Conservation (phyloP, 2,888 invertebrate species). For the Calliopum simillimum region DNA sequence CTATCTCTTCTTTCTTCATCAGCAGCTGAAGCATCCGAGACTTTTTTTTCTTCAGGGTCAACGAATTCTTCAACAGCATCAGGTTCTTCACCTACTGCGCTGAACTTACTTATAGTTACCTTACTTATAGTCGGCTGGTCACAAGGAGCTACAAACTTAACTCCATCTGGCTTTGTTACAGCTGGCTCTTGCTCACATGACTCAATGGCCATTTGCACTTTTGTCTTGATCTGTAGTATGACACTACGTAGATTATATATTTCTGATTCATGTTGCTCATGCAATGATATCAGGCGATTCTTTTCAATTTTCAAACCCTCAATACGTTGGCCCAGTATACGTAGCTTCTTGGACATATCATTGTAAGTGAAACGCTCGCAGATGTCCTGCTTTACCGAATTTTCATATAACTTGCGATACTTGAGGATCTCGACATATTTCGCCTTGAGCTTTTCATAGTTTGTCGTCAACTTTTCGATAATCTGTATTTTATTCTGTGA, state of each 20-base stretch:
- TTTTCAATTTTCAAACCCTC: slow-evolving; percentile 58
- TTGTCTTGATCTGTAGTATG: slow-evolving; percentile 73
- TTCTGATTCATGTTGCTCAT: slow-evolving; percentile 70
- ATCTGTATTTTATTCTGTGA: slow-evolving; percentile 73
- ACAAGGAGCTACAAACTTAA: too few species aligned
- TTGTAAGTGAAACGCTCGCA: slow-evolving; percentile 65
- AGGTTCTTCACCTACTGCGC: too few species aligned
- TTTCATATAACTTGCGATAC: slow-evolving; percentile 65
- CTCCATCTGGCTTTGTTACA: too few species aligned
- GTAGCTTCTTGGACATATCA: slow-evolving; percentile 68
- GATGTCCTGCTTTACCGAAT: slow-evolving; percentile 66
- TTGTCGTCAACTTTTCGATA: slow-evolving; percentile 73
- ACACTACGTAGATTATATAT: slow-evolving; percentile 70
- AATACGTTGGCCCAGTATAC: slow-evolving; percentile 65
- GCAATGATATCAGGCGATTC: slow-evolving; percentile 55
- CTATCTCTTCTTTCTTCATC: background rate
- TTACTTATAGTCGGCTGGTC: too few species aligned
- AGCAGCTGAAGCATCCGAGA: too few species aligned
- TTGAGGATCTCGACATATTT: slow-evolving; percentile 67
- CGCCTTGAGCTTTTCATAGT: slow-evolving; percentile 70
- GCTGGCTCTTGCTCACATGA: background rate
- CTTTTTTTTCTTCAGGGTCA: too few species aligned
- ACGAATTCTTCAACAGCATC: too few species aligned
- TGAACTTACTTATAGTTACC: too few species aligned
- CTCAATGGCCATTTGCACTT: slow-evolving; percentile 71